A percentile compares a stretch with the other conserved stretches of the same genome.
phyloP scores from a whole-genome alignment of 1,140 invertebrate species.

The Ceratosolen solmsi region DNA sequence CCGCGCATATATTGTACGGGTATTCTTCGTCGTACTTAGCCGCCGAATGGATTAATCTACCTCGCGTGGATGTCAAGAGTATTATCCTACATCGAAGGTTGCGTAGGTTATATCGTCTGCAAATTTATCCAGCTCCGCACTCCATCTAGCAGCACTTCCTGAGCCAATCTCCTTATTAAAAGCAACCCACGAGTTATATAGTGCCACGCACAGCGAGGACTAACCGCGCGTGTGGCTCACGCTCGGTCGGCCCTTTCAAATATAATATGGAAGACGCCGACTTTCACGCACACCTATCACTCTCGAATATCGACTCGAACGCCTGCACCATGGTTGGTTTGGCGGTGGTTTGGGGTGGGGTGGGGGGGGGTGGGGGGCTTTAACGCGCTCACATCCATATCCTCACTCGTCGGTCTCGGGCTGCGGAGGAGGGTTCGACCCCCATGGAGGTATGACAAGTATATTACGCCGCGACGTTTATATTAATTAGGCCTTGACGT shows the following conservation, averaged over 20 bases:
- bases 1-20: too few relatives aligned
- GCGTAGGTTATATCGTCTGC: background rate
- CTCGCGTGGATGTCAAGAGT: too few relatives aligned
- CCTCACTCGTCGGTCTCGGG: background rate
- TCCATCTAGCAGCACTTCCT: background rate
- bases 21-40: too few relatives aligned
- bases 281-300: background rate
- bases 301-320: background rate
- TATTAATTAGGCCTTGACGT: conserved; percentile 70
- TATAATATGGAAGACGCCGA: background rate
- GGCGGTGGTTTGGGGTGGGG: background rate
- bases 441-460: conserved; percentile 65
- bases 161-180: background rate
- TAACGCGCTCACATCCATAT: background rate
- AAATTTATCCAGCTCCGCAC: background rate
- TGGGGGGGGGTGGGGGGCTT: background rate
- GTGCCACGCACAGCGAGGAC: background rate
- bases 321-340: background rate
- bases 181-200: background rate
- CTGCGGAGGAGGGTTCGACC: conserved; percentile 25
- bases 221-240: background rate
- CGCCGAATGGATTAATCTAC: too few relatives aligned
- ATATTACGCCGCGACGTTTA: conserved; percentile 69
- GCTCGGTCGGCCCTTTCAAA: background rate
- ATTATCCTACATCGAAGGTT: background rate